phyloP scores from a whole-genome alignment of 30 jellyfish, hydroid and myxozoan species.

The Aurelia sp. region DNA sequence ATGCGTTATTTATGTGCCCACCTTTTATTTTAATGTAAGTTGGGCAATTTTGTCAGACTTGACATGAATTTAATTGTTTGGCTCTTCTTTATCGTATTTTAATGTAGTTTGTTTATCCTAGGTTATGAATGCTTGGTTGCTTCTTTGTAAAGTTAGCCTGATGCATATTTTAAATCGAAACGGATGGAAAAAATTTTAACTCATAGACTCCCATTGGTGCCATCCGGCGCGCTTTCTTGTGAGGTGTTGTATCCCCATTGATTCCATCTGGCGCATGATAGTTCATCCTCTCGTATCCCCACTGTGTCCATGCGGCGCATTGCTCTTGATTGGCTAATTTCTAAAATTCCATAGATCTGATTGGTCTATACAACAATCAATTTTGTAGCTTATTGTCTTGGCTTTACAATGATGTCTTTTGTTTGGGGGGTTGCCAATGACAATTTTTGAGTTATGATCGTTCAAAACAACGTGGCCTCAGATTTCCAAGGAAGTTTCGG shows the following conservation, averaged over 20 bases:
- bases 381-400: background rate
- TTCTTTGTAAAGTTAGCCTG: too few species aligned
- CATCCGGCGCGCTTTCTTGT: slow-evolving; percentile 18
- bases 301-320: slow-evolving; percentile 8
- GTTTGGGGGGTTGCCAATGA: background rate
- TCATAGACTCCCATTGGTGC: background rate
- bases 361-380: background rate
- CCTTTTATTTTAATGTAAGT: too few species aligned
- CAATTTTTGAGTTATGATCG: slow-evolving; percentile 1
- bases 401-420: background rate
- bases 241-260: slow-evolving; percentile 13
- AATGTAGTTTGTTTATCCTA: too few species aligned
- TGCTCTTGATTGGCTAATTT: background rate
- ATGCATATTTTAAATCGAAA: too few species aligned
- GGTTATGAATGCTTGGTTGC: too few species aligned
- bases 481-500: background rate
- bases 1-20: too few species aligned
- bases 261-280: background rate
- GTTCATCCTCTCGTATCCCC: slow-evolving; percentile 7
- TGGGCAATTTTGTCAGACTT: too few species aligned
- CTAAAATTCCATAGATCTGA: background rate
- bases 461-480: slow-evolving; percentile 10
- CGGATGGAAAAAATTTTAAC: too few species aligned
- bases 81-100: too few species aligned
- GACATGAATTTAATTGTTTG: too few species aligned